phyloP scores from a whole-genome alignment of 2,888 invertebrate genomes.

The Helleia helle region DNA sequence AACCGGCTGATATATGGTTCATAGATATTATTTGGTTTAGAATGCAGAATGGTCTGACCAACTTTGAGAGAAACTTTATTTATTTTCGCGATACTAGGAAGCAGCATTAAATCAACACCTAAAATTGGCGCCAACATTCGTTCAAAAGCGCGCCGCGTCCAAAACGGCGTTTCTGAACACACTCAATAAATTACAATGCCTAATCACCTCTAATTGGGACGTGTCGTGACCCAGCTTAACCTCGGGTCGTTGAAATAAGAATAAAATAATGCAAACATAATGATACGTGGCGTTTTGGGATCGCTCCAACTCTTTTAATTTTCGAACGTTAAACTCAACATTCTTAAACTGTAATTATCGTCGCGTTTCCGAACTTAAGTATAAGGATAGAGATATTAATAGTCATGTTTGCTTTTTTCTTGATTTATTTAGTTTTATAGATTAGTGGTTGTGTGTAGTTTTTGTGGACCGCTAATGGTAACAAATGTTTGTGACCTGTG shows the following conservation, averaged over 20 bases:
- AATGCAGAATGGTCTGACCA: too few relatives aligned
- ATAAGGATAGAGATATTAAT: constrained; percentile 73
- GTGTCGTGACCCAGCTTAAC: constrained; percentile 71
- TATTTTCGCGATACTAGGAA: constrained; percentile 30
- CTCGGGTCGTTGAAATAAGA: constrained; percentile 56
- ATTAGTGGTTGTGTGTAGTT: constrained; percentile 58
- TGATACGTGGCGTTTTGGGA: constrained; percentile 52
- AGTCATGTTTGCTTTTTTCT: constrained; percentile 60
- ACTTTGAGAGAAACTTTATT: too few relatives aligned
- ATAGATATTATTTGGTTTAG: too few relatives aligned
- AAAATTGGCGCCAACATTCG: constrained; percentile 49
- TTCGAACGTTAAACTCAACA: constrained; percentile 52
- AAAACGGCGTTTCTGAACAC: constrained; percentile 43
- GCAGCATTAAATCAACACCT: constrained; percentile 54
- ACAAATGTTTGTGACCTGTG: constrained; percentile 50
- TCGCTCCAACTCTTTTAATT: constrained; percentile 57
- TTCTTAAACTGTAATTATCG: constrained; percentile 62
- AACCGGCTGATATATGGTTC: too few relatives aligned
- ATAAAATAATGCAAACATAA: constrained; percentile 69
- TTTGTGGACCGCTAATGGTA: constrained; percentile 53
- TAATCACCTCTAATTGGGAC: constrained; percentile 71
- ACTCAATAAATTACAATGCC: constrained; percentile 67
- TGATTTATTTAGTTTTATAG: constrained; percentile 65
- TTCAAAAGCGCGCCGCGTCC: constrained; percentile 46
- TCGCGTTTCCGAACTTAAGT: constrained; percentile 58